A percentile compares a stretch with the other conserved stretches of the same genome.
Evolutionary conservation across 64 coral and sea anemone genomes (phyloP).

Genomic region (Dendrophyllia cribrosa): DNA sequence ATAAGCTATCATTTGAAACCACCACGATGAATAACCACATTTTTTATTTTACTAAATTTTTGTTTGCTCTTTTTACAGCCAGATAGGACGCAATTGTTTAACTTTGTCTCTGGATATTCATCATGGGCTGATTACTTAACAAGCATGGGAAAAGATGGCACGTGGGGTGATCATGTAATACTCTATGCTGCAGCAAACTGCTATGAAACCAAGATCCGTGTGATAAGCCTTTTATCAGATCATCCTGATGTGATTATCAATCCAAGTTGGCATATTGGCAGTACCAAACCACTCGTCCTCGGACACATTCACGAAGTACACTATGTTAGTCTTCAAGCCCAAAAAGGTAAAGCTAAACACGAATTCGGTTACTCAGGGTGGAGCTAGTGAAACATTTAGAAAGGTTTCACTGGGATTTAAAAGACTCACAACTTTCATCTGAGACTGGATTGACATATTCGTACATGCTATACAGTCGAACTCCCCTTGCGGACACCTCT

Average conservation of each 20-base stretch:
- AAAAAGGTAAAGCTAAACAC: not conserved
- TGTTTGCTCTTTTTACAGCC: not conserved
- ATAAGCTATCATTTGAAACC: no score
- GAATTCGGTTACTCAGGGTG: no score
- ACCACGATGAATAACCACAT: no score
- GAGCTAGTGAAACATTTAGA: no score
- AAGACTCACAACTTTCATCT: no score
- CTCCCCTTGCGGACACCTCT: no score
- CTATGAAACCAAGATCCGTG: not conserved
- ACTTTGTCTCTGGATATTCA: not conserved
- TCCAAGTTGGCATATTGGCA: not conserved
- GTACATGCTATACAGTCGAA: no score
- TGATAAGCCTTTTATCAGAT: not conserved
- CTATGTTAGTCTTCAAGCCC: not conserved
- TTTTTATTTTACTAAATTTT: no score
- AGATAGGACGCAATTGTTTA: not conserved
- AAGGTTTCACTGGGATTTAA: no score
- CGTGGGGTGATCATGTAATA: not conserved
- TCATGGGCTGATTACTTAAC: not conserved
- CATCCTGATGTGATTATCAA: not conserved
- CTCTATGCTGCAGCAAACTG: not conserved
- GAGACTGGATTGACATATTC: no score
- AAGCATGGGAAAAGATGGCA: not conserved
- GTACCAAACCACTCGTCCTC: not conserved
- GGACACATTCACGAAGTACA: not conserved